Conservation (phyloP, 2,888 invertebrate genomes). For the Automeris io region DNA sequence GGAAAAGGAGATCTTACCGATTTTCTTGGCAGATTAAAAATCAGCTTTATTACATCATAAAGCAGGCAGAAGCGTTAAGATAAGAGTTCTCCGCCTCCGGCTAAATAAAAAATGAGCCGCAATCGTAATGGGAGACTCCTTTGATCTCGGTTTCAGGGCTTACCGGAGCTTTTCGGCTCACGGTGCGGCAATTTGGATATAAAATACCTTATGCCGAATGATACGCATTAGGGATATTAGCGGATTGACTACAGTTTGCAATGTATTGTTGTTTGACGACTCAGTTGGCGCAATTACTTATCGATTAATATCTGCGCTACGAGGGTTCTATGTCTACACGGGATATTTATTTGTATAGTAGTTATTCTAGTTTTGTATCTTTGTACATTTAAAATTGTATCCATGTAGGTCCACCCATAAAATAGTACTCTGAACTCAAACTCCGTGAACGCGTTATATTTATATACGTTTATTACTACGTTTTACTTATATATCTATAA, state of each 20-base stretch:
- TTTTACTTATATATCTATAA: no score
- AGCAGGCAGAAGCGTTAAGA: conserved; percentile 65
- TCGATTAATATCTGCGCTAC: no score
- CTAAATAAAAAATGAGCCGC: conserved; percentile 77
- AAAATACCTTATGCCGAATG: conserved; percentile 62
- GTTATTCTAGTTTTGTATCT: no score
- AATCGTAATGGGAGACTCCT: conserved; percentile 69
- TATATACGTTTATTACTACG: no score
- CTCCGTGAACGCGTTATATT: no score
- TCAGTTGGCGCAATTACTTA: no score
- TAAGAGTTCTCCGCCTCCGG: conserved; percentile 55
- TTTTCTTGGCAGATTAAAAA: conserved; percentile 72
- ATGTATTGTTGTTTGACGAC: no score
- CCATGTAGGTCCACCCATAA: no score
- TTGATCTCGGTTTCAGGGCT: conserved; percentile 75
- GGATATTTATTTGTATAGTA: no score
- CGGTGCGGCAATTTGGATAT: conserved; percentile 65
- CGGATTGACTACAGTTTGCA: conserved; percentile 64
- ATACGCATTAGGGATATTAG: conserved; percentile 69
- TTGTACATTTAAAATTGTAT: no score
- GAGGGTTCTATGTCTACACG: no score
- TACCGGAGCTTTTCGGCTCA: conserved; percentile 65
- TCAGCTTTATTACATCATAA: conserved; percentile 76
- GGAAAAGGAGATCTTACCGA: conserved; percentile 38
- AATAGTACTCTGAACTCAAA: no score